A percentile compares a stretch with the other conserved stretches of the same genome.
Evolutionary conservation across 2,888 invertebrate genomes (phyloP).

Genomic region (Liodrosophila aerea): DNA sequence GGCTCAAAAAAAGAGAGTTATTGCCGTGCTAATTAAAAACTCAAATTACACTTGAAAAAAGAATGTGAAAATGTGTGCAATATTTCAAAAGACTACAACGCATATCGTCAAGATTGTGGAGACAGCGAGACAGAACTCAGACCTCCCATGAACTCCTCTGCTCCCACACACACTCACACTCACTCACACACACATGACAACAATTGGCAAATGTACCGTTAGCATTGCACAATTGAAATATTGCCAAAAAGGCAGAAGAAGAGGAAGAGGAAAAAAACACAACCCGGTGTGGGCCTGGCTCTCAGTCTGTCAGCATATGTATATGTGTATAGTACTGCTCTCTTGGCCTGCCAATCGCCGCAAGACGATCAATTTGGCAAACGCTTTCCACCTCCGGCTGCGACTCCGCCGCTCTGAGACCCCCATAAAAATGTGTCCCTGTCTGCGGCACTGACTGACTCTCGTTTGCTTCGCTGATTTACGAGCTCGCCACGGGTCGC

Average conservation of each 20-base stretch:
- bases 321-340: no score
- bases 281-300: constrained; percentile 16
- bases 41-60: constrained; percentile 18
- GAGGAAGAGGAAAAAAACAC: not conserved
- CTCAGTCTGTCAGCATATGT: constrained; percentile 1
- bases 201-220: constrained; percentile 61
- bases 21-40: constrained; percentile 49
- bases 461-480: constrained; percentile 77
- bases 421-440: constrained; percentile 25
- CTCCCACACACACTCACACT: constrained; percentile 54
- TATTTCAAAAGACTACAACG: no score
- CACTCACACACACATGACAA: constrained; percentile 16
- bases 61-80: no score
- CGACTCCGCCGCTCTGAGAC: constrained; percentile 13
- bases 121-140: constrained; percentile 14
- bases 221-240: constrained; percentile 74
- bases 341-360: constrained; percentile 62
- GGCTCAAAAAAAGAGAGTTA: constrained; percentile 22
- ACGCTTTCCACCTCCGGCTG: constrained; percentile 41
- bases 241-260: constrained; percentile 56
- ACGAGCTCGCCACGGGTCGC: constrained; percentile 77
- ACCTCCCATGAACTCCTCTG: constrained; percentile 70
- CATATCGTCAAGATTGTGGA: constrained; percentile 14
- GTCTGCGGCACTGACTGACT: constrained; percentile 51
- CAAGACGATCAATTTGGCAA: constrained; percentile 70